Percentiles rank a stretch among this genome's conserved stretches.
Evolutionary conservation across 2,113 vertebrate species (phyloP).

Genomic region (Felis chaus): DNA sequence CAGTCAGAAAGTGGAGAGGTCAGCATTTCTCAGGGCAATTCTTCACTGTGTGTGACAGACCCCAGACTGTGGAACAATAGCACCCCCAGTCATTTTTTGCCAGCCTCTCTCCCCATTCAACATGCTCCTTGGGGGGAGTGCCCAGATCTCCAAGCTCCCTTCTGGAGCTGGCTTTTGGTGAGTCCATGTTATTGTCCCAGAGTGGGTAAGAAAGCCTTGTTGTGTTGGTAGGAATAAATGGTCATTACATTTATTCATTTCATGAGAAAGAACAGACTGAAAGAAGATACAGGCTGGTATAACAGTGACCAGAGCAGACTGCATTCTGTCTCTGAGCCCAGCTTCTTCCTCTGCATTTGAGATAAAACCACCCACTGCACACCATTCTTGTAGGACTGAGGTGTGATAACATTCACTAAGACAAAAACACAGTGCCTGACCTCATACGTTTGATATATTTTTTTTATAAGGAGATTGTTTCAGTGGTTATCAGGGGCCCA

Average conservation of each 20-base stretch:
- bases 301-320: not conserved
- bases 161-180: not conserved
- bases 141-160: not conserved
- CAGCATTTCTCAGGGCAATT: not conserved
- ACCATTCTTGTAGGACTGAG: not conserved
- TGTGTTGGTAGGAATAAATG: not conserved
- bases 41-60: not conserved
- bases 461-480: not conserved
- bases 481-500: not conserved
- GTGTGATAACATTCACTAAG: not conserved
- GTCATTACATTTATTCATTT: not conserved
- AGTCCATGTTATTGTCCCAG: not conserved
- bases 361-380: not conserved
- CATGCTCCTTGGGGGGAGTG: not conserved
- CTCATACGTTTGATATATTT: not conserved
- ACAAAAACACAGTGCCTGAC: not conserved
- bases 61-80: not conserved
- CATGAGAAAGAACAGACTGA: not conserved
- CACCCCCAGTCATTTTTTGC: not conserved
- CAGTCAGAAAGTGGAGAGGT: not conserved
- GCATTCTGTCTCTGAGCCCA: not conserved
- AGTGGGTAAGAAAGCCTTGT: not conserved
- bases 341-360: not conserved
- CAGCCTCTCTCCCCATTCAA: not conserved
- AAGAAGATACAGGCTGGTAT: not conserved